Percentiles rank a stretch among this genome's conserved stretches.
Conservation (phyloP, 1,140 invertebrate species). For the Drosophila ambigua region DNA sequence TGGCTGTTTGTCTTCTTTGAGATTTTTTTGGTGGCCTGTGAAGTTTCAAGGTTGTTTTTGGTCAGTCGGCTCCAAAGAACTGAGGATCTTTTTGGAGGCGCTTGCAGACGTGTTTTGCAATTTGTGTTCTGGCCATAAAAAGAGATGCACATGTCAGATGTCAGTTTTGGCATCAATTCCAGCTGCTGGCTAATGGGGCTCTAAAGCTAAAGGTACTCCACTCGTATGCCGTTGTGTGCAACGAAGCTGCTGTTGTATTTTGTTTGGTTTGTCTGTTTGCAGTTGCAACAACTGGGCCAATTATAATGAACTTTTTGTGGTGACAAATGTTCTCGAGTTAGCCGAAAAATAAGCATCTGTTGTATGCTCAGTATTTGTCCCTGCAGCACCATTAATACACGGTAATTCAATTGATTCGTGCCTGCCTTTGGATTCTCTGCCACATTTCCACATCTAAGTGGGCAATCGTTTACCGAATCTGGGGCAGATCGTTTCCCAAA, state of each 20-base stretch:
- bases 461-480: background rate
- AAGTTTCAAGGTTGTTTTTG: conserved; percentile 63
- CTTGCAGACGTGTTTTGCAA: conserved; percentile 39
- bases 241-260: too few relatives aligned
- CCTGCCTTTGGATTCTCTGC: conserved; percentile 1
- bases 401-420: too few relatives aligned
- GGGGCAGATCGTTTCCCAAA: background rate
- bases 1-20: conserved; percentile 25
- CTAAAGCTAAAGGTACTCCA: too few relatives aligned
- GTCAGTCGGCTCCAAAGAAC: conserved; percentile 9
- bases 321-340: too few relatives aligned
- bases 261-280: too few relatives aligned
- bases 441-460: background rate
- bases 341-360: too few relatives aligned
- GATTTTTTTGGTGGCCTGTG: conserved; percentile 54
- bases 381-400: too few relatives aligned
- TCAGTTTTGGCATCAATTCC: conserved; percentile 40
- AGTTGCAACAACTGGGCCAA: conserved; percentile 4
- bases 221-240: too few relatives aligned
- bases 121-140: conserved; percentile 46
- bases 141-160: conserved; percentile 43
- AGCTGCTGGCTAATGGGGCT: conserved; percentile 15
- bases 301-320: conserved; percentile 2
- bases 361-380: too few relatives aligned
- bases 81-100: conserved; percentile 41